A percentile compares a stretch with the other conserved stretches of the same genome.
These are phyloP conservation scores for Centropus bengalensis DNA, from an alignment of 2,113 vertebrate genomes.

Conservation along the genomic window DNA sequence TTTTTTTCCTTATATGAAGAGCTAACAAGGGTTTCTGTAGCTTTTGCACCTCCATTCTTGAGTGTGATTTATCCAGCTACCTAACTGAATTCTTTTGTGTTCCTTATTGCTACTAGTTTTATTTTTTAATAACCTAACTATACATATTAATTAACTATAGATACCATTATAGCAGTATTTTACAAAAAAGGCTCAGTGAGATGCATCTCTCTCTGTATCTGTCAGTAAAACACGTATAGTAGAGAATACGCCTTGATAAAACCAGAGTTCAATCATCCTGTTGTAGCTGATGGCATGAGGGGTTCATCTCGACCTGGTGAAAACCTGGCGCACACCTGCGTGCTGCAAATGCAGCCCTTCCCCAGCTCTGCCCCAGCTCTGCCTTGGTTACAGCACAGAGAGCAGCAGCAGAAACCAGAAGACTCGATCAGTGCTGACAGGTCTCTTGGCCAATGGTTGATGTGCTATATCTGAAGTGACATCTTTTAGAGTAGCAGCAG, in stretches of 20 bases:
- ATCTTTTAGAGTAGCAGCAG: not conserved
- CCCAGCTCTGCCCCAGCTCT: not conserved
- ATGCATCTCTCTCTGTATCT: not conserved
- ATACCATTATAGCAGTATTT: accelerated
- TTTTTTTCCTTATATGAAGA: not conserved
- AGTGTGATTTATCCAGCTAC: not conserved
- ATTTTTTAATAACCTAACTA: not conserved
- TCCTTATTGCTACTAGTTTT: not conserved
- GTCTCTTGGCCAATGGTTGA: not conserved
- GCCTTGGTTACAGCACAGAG: not conserved
- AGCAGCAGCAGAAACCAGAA: not conserved
- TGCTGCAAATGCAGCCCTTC: not conserved
- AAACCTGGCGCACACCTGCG: accelerated
- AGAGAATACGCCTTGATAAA: not conserved
- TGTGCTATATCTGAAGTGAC: conserved; percentile 15
- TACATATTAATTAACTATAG: accelerated
- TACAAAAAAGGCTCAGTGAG: not conserved
- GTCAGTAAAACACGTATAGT: accelerated
- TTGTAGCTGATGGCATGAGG: not conserved
- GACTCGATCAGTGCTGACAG: not conserved
- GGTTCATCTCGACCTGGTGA: not conserved
- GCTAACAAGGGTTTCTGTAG: not conserved
- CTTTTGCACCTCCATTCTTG: not conserved
- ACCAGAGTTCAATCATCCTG: not conserved
- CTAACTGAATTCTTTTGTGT: not conserved